Evolutionary conservation across 1,140 invertebrate genomes (phyloP), one percentile per base, ranked within the genome.

Genomic region (Macrocentrus cingulum): DNA sequence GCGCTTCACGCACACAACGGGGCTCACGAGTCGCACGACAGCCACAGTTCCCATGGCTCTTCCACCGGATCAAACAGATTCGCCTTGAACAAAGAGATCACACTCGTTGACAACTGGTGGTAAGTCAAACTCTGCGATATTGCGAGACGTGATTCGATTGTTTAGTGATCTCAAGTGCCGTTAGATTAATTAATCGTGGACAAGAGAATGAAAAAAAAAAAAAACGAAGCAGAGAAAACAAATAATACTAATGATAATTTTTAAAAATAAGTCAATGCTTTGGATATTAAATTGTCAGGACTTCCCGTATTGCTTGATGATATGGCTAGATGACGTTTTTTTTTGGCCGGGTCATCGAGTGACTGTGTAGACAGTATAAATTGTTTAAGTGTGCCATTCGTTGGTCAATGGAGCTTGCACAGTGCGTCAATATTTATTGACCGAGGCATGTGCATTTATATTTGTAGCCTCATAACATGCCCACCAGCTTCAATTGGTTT

Each of bases 41-140:
- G 62, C 20, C 69, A 71, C 45, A 67, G 67, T 44, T 69, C 70
- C 1, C 67, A 66, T 23, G 65, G 68, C 15, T 70, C 66, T 8
- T 65, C 66, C 18, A 60, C 66, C 44, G 60, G 65, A n/a, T 69
- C 66, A 20, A 69, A 39, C 46, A 61, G 68, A 39, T 61, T 64
- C 39, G 61, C 65, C 29, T 48, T 69, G 37, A 60, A 57, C 36
- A 70, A 66, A 58, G 66, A 66, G 48, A 64, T 19, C 56, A 70
- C 42, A 49, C 59, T 53, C 55, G 55, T 53, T 61, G 67, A 65
- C 62, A 56, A 56, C 54, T 64, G 51, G 66, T 66, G 57, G 69
- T 65, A 65, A 63, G 49, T 23, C 61, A 59, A 64, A 41, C 34
- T 18, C 29, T 8, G 18, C 20, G 23, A 9, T 18, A 13, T 34